Conservation (phyloP, 2,888 invertebrate species). For the Acronicta leporina region DNA sequence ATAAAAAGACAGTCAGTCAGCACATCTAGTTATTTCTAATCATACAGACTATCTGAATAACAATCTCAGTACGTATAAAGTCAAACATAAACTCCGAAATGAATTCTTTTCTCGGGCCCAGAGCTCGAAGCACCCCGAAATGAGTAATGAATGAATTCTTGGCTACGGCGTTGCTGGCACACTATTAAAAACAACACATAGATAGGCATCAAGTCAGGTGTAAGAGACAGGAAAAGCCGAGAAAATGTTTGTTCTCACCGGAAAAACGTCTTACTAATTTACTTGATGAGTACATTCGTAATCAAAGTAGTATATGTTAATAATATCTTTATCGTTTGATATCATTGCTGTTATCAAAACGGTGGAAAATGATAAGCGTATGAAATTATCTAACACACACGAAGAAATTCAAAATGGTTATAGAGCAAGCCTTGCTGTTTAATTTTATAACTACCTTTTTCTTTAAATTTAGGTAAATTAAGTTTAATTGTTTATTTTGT, state of each 20-base stretch:
- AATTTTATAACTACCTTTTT: no score
- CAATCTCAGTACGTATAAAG: neutral
- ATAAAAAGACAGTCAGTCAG: no score
- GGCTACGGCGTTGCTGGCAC: no score
- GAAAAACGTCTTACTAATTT: neutral
- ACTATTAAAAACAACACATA: no score
- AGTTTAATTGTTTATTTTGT: no score
- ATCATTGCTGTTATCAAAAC: conserved; percentile 27
- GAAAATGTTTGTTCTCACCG: conserved; percentile 1
- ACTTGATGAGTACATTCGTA: conserved; percentile 3
- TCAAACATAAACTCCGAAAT: conserved; percentile 19
- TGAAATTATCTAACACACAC: conserved; percentile 13
- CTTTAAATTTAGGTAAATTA: no score
- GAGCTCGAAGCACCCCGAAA: no score
- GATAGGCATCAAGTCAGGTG: no score
- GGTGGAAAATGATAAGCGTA: conserved; percentile 21
- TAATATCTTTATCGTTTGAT: conserved; percentile 32
- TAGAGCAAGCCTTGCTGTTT: no score
- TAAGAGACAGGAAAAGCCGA: neutral
- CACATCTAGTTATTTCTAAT: neutral
- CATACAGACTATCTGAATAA: neutral
- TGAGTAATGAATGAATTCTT: no score
- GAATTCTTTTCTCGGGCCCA: no score
- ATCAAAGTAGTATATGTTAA: conserved; percentile 13
- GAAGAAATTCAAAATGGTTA: no score